Evolutionary conservation across 2,888 invertebrate species (phyloP).

Genomic region (Chelonus formosanus): DNA sequence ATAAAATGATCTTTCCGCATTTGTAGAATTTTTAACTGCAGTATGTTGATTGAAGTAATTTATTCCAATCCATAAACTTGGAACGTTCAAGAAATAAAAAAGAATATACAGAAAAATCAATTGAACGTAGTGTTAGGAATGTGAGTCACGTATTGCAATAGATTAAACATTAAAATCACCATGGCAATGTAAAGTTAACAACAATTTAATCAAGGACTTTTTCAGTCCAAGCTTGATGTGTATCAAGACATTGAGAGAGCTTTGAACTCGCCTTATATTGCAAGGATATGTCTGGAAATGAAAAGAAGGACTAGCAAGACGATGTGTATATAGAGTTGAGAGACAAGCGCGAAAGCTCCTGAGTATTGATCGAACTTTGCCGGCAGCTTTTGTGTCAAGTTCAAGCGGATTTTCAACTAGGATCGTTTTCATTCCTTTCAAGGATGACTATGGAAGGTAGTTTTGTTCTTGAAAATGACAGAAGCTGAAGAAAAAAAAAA

Average conservation of each 20-base stretch:
- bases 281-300: not conserved
- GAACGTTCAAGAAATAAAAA: not conserved
- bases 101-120: slow-evolving; percentile 9
- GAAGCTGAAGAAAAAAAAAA: slow-evolving; percentile 4
- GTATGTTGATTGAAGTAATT: too few species aligned
- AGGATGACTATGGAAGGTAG: not conserved
- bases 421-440: slow-evolving; percentile 37
- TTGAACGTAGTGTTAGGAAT: not conserved
- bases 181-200: slow-evolving; percentile 14
- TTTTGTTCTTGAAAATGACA: slow-evolving; percentile 10
- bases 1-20: too few species aligned
- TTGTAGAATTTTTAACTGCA: too few species aligned
- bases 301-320: too few species aligned
- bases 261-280: not conserved
- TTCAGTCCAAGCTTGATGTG: slow-evolving; percentile 2
- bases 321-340: slow-evolving; percentile 10
- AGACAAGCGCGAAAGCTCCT: slow-evolving; percentile 57
- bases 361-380: slow-evolving; percentile 58
- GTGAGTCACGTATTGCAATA: slow-evolving; percentile 11
- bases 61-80: not conserved
- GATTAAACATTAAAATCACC: slow-evolving; percentile 24
- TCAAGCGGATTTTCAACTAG: slow-evolving; percentile 52
- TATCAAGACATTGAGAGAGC: not conserved
- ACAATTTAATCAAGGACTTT: slow-evolving; percentile 23
- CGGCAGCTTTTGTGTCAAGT: slow-evolving; percentile 60